phyloP scores from a whole-genome alignment of 2,888 invertebrate genomes.

The Zaprionus lineosus region DNA sequence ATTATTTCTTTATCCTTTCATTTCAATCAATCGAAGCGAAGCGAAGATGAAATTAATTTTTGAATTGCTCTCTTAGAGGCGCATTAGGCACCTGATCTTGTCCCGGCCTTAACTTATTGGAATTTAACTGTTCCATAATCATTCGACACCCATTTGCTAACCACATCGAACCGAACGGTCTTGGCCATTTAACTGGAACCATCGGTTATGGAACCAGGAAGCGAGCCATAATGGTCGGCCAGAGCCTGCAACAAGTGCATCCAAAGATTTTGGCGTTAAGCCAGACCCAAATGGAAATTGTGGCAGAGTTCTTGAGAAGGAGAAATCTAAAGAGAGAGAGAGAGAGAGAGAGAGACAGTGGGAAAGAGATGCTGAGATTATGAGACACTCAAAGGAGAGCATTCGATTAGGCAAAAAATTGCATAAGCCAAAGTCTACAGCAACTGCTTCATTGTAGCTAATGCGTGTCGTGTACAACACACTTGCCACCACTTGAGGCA shows the following conservation, averaged over 20 bases:
- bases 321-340: neutral
- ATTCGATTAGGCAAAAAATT: constrained; percentile 68
- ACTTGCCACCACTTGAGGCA: constrained; percentile 62
- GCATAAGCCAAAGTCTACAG: constrained; percentile 28
- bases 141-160: neutral
- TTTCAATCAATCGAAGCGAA: too few species aligned
- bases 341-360: neutral
- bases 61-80: too few species aligned
- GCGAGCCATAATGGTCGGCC: constrained; percentile 25
- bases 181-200: constrained; percentile 16
- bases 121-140: neutral
- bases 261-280: constrained; percentile 49
- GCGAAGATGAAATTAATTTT: too few species aligned
- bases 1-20: too few species aligned
- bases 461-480: constrained; percentile 78
- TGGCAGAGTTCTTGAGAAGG: constrained; percentile 19
- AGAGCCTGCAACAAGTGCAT: constrained; percentile 59
- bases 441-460: constrained; percentile 77
- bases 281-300: constrained; percentile 64
- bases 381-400: constrained; percentile 1
- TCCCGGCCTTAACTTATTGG: too few species aligned
- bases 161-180: constrained; percentile 35
- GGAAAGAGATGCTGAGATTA: neutral
- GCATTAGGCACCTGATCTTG: too few species aligned
- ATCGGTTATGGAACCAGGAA: constrained; percentile 49